Evolutionary conservation across 1,140 invertebrate genomes (phyloP), one percentile per base, ranked within the genome.

Genomic region (Chlorops oryzae): DNA sequence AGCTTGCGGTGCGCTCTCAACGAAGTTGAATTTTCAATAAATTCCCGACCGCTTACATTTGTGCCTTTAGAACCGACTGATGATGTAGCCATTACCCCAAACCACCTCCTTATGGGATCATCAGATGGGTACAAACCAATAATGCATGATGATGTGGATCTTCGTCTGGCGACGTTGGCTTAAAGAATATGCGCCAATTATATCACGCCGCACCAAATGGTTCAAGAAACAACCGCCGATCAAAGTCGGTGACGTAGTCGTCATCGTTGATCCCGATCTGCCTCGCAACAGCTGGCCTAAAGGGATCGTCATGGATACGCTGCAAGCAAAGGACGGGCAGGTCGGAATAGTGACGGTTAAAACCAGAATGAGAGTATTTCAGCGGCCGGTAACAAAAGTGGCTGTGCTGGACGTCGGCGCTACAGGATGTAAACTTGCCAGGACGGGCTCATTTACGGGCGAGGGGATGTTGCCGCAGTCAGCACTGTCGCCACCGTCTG

Each of bases 31-130:
- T 32, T 50, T 18, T 23, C 21, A 15, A 32, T 69, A 2, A 65
- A 69, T 47, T 57, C 55, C 21, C 20, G 62, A 21, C 58, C 65
- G 2, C 43, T 68, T 21, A 61, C 56, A 5, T 28, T 50, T 12
- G 45, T 68, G 2, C 58, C 58, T 0, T 23, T 35, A 0, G 59
- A 63, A 20, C 47, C 48, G 20, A 25, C 24, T 5, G 62, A 63
- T 28, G 17, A 43, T 2, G 27, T 47, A 10, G 23, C 42, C 28
- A 7, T 38, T 13, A 38, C 24, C 13, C 22, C n/a, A 3, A 25
- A 41, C 17, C 17, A 45, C 17, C 28, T 35, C 13, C 10, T 47
- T 13, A 15, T 47, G 25, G 43, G 20, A n/a, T 45, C 12, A 15
- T 45, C 20, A 3, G 21, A 22, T 41, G 39, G 5, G 13, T 12